Conservation (phyloP, 2,888 invertebrate species). For the Chirona hameri region DNA sequence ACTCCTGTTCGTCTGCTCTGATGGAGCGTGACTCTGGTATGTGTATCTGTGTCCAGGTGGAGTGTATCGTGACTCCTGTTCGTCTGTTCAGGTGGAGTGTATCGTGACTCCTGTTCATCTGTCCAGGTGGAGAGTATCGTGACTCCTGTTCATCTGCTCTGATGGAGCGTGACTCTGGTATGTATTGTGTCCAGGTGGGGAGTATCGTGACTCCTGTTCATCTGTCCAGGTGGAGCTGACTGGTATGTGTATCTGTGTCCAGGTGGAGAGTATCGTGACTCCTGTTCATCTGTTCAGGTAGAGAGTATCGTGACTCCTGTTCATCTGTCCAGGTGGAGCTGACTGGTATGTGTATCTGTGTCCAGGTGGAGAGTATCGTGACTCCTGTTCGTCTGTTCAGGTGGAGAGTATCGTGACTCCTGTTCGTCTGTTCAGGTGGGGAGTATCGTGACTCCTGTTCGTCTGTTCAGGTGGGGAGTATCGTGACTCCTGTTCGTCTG, state of each 20-base stretch:
- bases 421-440: too few species aligned
- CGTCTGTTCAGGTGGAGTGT: background rate
- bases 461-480: slow-evolving; percentile 58
- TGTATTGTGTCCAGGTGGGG: background rate
- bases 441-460: background rate
- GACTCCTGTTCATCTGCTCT: too few species aligned
- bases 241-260: slow-evolving; percentile 69
- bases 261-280: too few species aligned
- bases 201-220: background rate
- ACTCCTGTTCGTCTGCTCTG: slow-evolving; percentile 46
- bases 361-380: background rate
- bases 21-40: slow-evolving; percentile 75
- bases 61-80: too few species aligned
- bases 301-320: too few species aligned
- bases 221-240: slow-evolving; percentile 53
- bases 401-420: slow-evolving; percentile 74
- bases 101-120: background rate
- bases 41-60: too few species aligned
- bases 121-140: too few species aligned
- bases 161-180: too few species aligned
- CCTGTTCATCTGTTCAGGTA: too few species aligned
- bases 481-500: slow-evolving; percentile 79
- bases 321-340: too few species aligned
- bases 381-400: slow-evolving; percentile 46
- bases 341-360: background rate